phyloP scores from a whole-genome alignment of 2,888 invertebrate species.

The Drosophila ustulata region DNA sequence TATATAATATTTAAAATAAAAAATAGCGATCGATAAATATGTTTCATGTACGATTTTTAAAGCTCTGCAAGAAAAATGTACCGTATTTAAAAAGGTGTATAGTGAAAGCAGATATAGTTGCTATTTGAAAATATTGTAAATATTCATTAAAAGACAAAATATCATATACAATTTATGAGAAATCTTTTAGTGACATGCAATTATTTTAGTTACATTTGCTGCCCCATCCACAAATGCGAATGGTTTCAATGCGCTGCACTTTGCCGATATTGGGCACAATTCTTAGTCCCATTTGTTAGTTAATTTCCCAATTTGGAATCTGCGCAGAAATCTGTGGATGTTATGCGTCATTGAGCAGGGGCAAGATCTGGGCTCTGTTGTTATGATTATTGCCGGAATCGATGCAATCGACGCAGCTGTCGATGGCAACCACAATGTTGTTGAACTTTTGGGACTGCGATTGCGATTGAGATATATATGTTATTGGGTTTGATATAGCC shows the following conservation, averaged over 20 bases:
- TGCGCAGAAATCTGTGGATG: constrained; percentile 6
- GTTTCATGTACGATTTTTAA: too few relatives aligned
- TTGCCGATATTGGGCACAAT: background rate
- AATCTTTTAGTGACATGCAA: background rate
- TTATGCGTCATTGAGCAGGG: constrained; percentile 17
- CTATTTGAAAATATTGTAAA: too few relatives aligned
- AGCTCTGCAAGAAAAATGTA: too few relatives aligned
- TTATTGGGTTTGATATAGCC: constrained; percentile 23
- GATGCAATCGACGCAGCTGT: constrained; percentile 46
- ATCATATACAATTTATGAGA: too few relatives aligned
- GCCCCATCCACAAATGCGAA: too few relatives aligned
- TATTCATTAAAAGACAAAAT: too few relatives aligned
- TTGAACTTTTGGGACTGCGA: constrained; percentile 8
- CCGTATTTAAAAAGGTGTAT: too few relatives aligned
- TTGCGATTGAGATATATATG: constrained; percentile 17
- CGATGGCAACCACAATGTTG: constrained; percentile 17
- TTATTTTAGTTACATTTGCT: too few relatives aligned
- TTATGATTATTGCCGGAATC: constrained; percentile 1
- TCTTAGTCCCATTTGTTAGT: constrained; percentile 5
- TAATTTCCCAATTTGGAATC: constrained; percentile 14
- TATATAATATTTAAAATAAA: too few relatives aligned
- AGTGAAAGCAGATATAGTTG: too few relatives aligned
- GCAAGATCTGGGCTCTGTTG: background rate
- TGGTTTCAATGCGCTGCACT: background rate
- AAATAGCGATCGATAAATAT: too few relatives aligned